Evolutionary conservation across 2,888 invertebrate species (phyloP).

Genomic region (Pogonocherus hispidulus): DNA sequence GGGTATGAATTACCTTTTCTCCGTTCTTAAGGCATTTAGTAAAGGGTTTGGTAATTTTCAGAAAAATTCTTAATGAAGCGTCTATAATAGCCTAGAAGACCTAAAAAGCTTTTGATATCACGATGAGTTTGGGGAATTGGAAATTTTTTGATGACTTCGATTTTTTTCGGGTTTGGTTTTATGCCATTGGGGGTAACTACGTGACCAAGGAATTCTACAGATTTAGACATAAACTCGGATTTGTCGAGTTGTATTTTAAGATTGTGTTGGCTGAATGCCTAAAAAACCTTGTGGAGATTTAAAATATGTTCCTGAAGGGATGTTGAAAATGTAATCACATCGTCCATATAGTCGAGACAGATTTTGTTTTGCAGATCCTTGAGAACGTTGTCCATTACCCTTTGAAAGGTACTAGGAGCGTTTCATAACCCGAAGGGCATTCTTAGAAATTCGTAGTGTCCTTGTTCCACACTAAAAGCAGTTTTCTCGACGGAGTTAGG

Average conservation of each 20-base stretch:
- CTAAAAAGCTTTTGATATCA: conserved; percentile 27
- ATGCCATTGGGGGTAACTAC: neutral
- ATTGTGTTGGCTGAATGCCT: neutral
- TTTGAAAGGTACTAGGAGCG: conserved; percentile 37
- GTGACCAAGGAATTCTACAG: conserved; percentile 20
- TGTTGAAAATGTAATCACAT: conserved; percentile 35
- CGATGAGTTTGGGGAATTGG: conserved; percentile 26
- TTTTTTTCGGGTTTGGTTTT: conserved; percentile 34
- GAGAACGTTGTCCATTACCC: conserved; percentile 39
- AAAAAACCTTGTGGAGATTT: neutral
- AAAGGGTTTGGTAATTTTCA: conserved; percentile 43
- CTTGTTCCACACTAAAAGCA: conserved; percentile 34
- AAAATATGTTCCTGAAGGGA: conserved; percentile 35
- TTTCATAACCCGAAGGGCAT: conserved; percentile 42
- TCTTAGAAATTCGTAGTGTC: conserved; percentile 18
- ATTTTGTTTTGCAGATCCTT: conserved; percentile 35
- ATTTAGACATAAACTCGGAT: conserved; percentile 39
- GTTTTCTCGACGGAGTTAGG: conserved; percentile 33
- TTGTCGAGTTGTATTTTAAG: conserved; percentile 24
- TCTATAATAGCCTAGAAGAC: conserved; percentile 15
- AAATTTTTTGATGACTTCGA: conserved; percentile 10
- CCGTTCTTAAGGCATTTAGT: conserved; percentile 47
- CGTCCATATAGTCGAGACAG: conserved; percentile 37
- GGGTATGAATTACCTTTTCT: conserved; percentile 34
- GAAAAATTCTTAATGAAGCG: conserved; percentile 44